Percentiles rank a stretch among this genome's conserved stretches.
Evolutionary conservation across 2,888 invertebrate genomes (phyloP).

Genomic region (Catocala sponsa): DNA sequence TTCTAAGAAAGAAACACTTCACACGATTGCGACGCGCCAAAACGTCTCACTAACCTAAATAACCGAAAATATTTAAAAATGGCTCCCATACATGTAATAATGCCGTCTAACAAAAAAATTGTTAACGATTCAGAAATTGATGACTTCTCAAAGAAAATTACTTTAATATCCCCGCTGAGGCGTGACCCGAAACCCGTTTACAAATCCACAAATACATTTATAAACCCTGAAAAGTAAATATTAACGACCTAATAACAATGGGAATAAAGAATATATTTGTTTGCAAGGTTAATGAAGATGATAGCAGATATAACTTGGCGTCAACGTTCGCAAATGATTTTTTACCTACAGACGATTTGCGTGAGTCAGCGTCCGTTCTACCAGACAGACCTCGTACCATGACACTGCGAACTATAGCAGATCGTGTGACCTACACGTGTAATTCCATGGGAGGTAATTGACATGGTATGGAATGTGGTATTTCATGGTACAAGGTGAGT

Average conservation of each 20-base stretch:
- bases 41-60: slow-evolving; percentile 41
- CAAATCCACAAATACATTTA: slow-evolving; percentile 34
- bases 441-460: slow-evolving; percentile 1
- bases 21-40: slow-evolving; percentile 15
- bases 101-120: slow-evolving; percentile 66
- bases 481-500: slow-evolving; percentile 34
- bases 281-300: slow-evolving; percentile 40
- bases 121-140: slow-evolving; percentile 69
- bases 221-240: slow-evolving; percentile 28
- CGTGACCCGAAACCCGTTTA: slow-evolving; percentile 58
- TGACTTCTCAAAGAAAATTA: slow-evolving; percentile 75
- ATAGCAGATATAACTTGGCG: slow-evolving; percentile 46
- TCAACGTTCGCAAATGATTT: slow-evolving; percentile 49
- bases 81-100: slow-evolving; percentile 53
- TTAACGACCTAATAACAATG: slow-evolving; percentile 36
- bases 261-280: slow-evolving; percentile 51
- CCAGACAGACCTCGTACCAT: slow-evolving; percentile 55
- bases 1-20: slow-evolving; percentile 38
- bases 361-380: slow-evolving; percentile 78
- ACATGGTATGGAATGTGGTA: slow-evolving; percentile 15
- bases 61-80: slow-evolving; percentile 36
- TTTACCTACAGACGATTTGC: slow-evolving; percentile 54
- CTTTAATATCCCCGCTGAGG: slow-evolving; percentile 63
- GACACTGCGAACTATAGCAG: slow-evolving; percentile 16
- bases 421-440: slow-evolving; percentile 1